Conservation (phyloP, 2,797 vertebrate species). For the Pangasius larnaudii region DNA sequence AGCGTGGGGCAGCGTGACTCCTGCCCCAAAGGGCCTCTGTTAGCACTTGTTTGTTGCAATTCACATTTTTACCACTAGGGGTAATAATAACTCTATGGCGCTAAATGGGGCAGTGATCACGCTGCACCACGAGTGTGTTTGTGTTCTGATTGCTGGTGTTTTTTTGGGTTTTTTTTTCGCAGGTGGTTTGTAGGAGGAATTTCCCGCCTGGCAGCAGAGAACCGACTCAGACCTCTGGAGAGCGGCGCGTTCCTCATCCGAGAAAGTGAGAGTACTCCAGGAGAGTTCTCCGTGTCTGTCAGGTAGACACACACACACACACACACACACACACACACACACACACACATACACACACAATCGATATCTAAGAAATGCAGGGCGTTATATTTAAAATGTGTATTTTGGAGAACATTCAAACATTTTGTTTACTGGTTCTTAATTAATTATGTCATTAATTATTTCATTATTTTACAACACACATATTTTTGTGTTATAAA, state of each 20-base stretch:
- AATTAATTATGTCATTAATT: too few relatives aligned
- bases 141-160: background rate
- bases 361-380: background rate
- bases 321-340: background rate
- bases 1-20: background rate
- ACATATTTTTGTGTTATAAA: too few relatives aligned
- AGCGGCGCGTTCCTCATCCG: constrained; percentile 89
- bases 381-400: background rate
- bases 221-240: constrained; percentile 80
- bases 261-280: constrained; percentile 92
- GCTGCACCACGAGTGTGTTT: background rate
- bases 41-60: background rate
- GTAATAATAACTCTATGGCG: background rate
- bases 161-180: background rate
- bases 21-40: background rate
- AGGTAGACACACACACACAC: constrained; percentile 74
- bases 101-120: background rate
- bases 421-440: too few relatives aligned
- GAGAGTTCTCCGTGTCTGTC: constrained; percentile 95
- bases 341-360: background rate
- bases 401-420: background rate
- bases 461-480: too few relatives aligned
- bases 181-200: constrained; percentile 94
- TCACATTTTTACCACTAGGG: background rate
- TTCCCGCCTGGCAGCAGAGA: constrained; percentile 87